phyloP scores from a whole-genome alignment of 2,797 vertebrate genomes.

The Sylvilagus floridanus region DNA sequence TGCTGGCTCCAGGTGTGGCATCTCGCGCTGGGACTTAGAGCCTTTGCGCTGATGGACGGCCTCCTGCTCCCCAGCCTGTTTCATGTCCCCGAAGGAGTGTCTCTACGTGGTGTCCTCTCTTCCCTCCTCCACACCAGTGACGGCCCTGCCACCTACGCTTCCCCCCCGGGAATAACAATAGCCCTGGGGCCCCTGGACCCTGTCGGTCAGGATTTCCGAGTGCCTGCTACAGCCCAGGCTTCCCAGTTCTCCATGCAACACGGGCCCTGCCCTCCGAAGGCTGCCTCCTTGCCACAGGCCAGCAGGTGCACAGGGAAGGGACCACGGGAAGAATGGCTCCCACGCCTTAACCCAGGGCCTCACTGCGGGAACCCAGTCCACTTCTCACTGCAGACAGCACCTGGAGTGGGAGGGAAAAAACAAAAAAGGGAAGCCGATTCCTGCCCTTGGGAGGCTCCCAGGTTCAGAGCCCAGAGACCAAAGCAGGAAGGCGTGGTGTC shows the following conservation, averaged over 20 bases:
- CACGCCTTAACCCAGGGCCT: not conserved
- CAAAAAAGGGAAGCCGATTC: not conserved
- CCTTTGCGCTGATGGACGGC: not conserved
- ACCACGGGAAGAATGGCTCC: not conserved
- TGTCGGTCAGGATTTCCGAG: not conserved
- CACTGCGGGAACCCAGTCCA: too few relatives aligned
- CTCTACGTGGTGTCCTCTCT: rapidly evolving
- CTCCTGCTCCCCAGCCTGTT: not conserved
- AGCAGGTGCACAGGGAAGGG: not conserved
- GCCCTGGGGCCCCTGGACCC: not conserved
- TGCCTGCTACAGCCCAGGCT: not conserved
- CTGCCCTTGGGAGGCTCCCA: not conserved
- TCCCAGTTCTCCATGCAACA: not conserved
- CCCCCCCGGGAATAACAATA: not conserved
- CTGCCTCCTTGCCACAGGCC: not conserved
- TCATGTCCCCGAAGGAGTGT: not conserved
- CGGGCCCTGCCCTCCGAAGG: too few relatives aligned
- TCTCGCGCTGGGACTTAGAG: not conserved
- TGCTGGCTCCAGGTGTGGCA: not conserved
- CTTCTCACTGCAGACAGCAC: not conserved
- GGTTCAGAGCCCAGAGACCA: not conserved
- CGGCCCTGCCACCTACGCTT: too few relatives aligned
- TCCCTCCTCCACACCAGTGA: not conserved
- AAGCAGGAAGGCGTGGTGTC: not conserved
- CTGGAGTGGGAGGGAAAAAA: not conserved